Evolutionary conservation across 2,888 invertebrate species (phyloP), one percentile per base, ranked within the genome.

Genomic region (Lasioglossum vierecki): DNA sequence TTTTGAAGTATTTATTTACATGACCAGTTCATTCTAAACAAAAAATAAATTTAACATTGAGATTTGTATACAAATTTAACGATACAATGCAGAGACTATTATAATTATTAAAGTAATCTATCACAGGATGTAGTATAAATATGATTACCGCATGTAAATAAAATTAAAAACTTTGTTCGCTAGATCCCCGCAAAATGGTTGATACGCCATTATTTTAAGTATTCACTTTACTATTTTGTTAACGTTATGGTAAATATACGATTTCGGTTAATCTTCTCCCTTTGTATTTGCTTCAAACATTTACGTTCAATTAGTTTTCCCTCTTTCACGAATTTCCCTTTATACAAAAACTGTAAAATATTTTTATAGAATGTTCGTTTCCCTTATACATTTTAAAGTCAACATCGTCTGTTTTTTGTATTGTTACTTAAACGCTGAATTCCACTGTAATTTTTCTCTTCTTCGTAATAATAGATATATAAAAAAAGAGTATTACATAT

Each of bases 41-140:
- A 71, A 73, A 76, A 71, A 71, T 66, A 73, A 66, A 66, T 41
- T 60, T 75, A 75, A 85, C 49, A 73, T 86, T 76, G 53, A 80
- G 83, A 85, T 66, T 26, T 49, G 79, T 63, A 60, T 73, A 82
- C 41, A 75, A 86, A 75, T 72, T 74, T 79, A 85, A 72, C 60
- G 57, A 76, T 76, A 68, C 9, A 73, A 77, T 73, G 71, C 18
- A n/a, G 13, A n/a, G 13, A 76, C 39, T 53, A 57, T 71, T 53
- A 68, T 9, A 35, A 30, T 46, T 46, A 57, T 46, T 75, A 41
- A 46, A 81, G 76, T 49, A 53, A 41, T 22, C 41, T 76, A 78
- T 46, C 76, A 77, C n/a, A 41, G 22, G 35, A 30, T 72, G 15
- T 22, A 72, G 35, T 72, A 68, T 71, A 66, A 75, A 71, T 83